Percentiles rank a stretch among this genome's conserved stretches.
Evolutionary conservation across 2,113 vertebrate genomes (phyloP).

Genomic region (Nymphicus hollandicus): DNA sequence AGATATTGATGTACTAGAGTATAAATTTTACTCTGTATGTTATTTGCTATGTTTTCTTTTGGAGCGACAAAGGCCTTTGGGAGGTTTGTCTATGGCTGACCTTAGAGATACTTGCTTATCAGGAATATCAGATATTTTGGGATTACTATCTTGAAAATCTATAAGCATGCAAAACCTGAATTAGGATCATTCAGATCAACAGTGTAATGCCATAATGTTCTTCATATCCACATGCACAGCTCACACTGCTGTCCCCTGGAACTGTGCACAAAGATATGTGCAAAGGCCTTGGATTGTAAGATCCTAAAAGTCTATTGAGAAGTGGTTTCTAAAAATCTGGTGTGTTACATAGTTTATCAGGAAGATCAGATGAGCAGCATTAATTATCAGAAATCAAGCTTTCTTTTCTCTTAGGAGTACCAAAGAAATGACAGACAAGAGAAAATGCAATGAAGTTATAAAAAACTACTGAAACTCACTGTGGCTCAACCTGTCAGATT

Average conservation of each 20-base stretch:
- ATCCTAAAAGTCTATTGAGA: background rate
- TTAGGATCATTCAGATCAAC: background rate
- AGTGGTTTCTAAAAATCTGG: background rate
- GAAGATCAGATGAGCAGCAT: background rate
- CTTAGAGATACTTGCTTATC: background rate
- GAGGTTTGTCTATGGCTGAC: background rate
- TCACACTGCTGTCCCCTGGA: background rate
- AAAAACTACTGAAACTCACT: background rate
- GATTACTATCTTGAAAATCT: background rate
- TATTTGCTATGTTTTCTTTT: background rate
- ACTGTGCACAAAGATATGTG: background rate
- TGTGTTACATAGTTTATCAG: background rate
- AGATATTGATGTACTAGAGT: background rate
- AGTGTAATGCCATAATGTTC: background rate
- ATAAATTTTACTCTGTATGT: background rate
- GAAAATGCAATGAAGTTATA: background rate
- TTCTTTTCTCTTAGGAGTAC: background rate
- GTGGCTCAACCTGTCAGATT: background rate
- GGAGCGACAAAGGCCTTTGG: fast-evolving
- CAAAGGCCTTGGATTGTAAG: background rate
- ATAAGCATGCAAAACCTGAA: background rate
- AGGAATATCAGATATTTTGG: background rate
- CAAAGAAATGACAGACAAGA: background rate
- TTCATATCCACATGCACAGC: background rate
- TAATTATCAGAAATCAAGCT: background rate